These are phyloP conservation scores for Cyprinodon diabolis DNA, from an alignment of 2,797 vertebrate genomes.

Conservation along the genomic window DNA sequence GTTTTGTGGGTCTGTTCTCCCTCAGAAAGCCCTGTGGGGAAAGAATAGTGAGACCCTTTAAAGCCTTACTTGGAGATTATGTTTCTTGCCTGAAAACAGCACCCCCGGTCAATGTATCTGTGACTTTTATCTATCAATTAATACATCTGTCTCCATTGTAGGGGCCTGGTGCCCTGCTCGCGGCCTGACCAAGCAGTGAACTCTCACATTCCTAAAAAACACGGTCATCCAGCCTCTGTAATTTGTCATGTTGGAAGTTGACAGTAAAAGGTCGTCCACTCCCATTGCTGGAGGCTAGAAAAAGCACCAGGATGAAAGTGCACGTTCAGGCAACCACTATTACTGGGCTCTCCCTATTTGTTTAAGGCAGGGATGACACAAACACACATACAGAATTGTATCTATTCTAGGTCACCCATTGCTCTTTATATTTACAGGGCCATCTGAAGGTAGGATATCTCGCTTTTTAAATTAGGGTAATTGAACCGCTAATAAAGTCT, in stretches of 20 bases:
- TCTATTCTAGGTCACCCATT: constrained; percentile 82
- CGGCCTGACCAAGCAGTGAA: constrained; percentile 86
- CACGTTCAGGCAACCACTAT: constrained; percentile 77
- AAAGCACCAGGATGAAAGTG: constrained; percentile 83
- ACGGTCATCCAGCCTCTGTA: constrained; percentile 82
- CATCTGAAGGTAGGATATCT: constrained; percentile 56
- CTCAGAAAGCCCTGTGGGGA: constrained; percentile 51
- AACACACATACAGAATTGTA: constrained; percentile 68
- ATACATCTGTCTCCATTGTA: constrained; percentile 81
- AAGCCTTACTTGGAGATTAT: constrained; percentile 66
- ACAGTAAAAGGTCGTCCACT: constrained; percentile 88
- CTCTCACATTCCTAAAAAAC: constrained; percentile 86
- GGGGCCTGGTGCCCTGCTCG: constrained; percentile 78
- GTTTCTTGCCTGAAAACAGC: constrained; percentile 66
- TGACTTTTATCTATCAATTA: constrained; percentile 86
- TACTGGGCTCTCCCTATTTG: constrained; percentile 79
- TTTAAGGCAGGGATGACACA: constrained; percentile 76
- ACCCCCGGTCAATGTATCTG: constrained; percentile 72
- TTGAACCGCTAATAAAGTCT: constrained; percentile 43
- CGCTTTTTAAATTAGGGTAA: constrained; percentile 43
- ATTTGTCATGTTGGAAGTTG: constrained; percentile 87
- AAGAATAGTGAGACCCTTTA: constrained; percentile 52
- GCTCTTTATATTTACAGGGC: constrained; percentile 70
- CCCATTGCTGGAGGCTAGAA: constrained; percentile 85
- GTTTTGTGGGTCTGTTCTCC: constrained; percentile 50